These are phyloP conservation scores for Antheraea pernyi DNA, from an alignment of 1,140 invertebrate species.

Conservation along the genomic window DNA sequence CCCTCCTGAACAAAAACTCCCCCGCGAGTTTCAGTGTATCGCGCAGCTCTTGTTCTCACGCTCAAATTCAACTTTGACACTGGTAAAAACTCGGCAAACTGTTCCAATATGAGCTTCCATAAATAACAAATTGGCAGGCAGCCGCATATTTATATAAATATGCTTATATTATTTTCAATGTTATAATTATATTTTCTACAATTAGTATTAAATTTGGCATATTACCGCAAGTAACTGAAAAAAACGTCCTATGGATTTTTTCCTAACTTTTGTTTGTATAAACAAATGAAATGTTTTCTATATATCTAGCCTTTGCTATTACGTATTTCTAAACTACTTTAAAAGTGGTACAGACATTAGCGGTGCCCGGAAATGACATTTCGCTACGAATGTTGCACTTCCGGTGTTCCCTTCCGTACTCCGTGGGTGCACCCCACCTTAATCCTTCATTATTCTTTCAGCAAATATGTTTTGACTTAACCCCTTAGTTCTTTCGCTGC, in stretches of 20 bases:
- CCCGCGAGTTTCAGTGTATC: slow-evolving; percentile 60
- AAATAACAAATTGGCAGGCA: background rate
- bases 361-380: slow-evolving; percentile 54
- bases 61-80: slow-evolving; percentile 58
- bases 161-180: too few relatives aligned
- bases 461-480: slow-evolving; percentile 73
- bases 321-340: too few relatives aligned
- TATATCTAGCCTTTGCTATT: too few relatives aligned
- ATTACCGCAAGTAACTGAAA: too few relatives aligned
- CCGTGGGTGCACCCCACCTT: slow-evolving; percentile 33
- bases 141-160: background rate
- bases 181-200: too few relatives aligned
- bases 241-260: too few relatives aligned
- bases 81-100: slow-evolving; percentile 53
- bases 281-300: too few relatives aligned
- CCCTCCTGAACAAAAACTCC: slow-evolving; percentile 68
- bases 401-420: slow-evolving; percentile 43
- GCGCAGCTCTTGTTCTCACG: slow-evolving; percentile 61
- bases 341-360: slow-evolving; percentile 34
- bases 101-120: slow-evolving; percentile 6
- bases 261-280: too few relatives aligned
- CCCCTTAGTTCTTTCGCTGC: slow-evolving; percentile 42
- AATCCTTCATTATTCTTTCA: slow-evolving; percentile 66
- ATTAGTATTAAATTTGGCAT: too few relatives aligned
- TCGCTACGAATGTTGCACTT: slow-evolving; percentile 61